phyloP scores from a whole-genome alignment of 1,140 invertebrate species.

The Drosophila auraria region DNA sequence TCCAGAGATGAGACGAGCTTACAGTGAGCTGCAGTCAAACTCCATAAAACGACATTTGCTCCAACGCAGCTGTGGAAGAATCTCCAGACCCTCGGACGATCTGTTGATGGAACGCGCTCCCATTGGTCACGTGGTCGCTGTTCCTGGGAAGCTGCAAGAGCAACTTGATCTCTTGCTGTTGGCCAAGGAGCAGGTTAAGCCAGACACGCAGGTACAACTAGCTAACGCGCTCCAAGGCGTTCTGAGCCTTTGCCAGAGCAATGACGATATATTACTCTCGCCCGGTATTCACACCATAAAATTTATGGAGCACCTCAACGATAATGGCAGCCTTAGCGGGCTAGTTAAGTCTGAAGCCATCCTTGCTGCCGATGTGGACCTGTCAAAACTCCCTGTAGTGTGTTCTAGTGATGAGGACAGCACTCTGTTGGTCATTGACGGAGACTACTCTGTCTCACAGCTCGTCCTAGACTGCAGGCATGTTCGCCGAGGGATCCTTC shows the following conservation, averaged over 20 bases:
- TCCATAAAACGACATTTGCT: slow-evolving; percentile 50
- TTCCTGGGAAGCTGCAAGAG: slow-evolving; percentile 85
- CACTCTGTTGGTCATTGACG: slow-evolving; percentile 84
- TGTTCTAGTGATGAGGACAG: slow-evolving; percentile 83
- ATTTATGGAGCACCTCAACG: slow-evolving; percentile 75
- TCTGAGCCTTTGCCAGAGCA: slow-evolving; percentile 84
- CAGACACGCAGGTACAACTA: slow-evolving; percentile 51
- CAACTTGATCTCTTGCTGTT: slow-evolving; percentile 85
- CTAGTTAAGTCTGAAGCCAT: slow-evolving; percentile 31
- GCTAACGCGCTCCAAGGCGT: slow-evolving; percentile 84
- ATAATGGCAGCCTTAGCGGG: slow-evolving; percentile 62
- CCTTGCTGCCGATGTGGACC: not conserved
- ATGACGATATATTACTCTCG: slow-evolving; percentile 67
- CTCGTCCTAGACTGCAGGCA: slow-evolving; percentile 84
- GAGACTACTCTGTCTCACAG: slow-evolving; percentile 82
- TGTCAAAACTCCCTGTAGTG: slow-evolving; percentile 69
- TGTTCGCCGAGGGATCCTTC: slow-evolving; percentile 84
- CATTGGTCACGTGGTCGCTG: slow-evolving; percentile 86
- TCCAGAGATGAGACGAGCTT: slow-evolving; percentile 86
- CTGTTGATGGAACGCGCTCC: slow-evolving; percentile 32
- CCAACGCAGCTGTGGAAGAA: slow-evolving; percentile 26
- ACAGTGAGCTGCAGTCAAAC: slow-evolving; percentile 69
- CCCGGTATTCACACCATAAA: slow-evolving; percentile 74
- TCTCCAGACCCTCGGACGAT: slow-evolving; percentile 43
- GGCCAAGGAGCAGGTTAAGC: slow-evolving; percentile 58